A percentile compares a stretch with the other conserved stretches of the same genome.
Evolutionary conservation across 2,113 vertebrate genomes (phyloP).

Genomic region (Paedocypris sp.): DNA sequence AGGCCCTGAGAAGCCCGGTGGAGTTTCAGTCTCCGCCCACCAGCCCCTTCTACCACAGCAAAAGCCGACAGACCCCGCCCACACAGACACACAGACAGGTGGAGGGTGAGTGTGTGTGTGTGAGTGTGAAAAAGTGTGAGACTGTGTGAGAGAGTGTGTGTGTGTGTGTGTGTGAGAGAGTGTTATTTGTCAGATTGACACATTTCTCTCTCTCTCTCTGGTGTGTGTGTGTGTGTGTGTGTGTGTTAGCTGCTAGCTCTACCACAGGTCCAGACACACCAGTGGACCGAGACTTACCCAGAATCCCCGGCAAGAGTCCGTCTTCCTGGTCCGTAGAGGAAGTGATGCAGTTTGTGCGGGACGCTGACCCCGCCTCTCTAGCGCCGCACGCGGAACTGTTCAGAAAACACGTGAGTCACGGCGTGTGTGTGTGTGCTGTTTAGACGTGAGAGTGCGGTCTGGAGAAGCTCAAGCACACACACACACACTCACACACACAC

Average conservation of each 20-base stretch:
- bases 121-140: too few species aligned
- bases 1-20: constrained; percentile 46
- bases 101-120: constrained; percentile 76
- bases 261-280: constrained; percentile 75
- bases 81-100: constrained; percentile 65
- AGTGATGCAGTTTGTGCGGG: constrained; percentile 86
- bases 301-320: constrained; percentile 64
- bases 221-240: too few species aligned
- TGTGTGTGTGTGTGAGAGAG: too few species aligned
- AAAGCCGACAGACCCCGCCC: constrained; percentile 52
- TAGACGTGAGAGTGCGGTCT: constrained; percentile 34
- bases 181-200: background rate
- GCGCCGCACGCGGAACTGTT: constrained; percentile 87
- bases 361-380: constrained; percentile 78
- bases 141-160: constrained; percentile 81
- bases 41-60: constrained; percentile 56
- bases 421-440: too few species aligned
- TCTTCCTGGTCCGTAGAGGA: constrained; percentile 87
- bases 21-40: constrained; percentile 58
- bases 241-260: constrained; percentile 82
- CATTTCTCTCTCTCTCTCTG: constrained; percentile 11
- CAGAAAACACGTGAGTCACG: constrained; percentile 80
- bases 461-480: constrained; percentile 6
- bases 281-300: constrained; percentile 61
- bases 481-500: background rate